Conservation (phyloP, 2,113 vertebrate species). For the Manacus vitellinus region DNA sequence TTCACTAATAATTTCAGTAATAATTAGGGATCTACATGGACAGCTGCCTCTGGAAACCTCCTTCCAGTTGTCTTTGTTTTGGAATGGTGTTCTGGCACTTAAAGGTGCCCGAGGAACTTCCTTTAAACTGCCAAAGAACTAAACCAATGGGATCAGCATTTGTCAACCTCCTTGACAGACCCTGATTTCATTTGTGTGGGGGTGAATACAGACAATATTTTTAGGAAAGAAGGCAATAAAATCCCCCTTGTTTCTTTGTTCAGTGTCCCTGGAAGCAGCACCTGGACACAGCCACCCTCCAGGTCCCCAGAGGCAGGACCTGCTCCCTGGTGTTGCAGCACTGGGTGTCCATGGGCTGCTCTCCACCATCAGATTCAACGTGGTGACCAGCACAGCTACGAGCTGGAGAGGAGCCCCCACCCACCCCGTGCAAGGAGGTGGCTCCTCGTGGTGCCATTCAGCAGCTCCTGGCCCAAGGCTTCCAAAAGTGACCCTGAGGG, state of each 20-base stretch:
- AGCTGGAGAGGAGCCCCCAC: not conserved
- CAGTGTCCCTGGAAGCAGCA: not conserved
- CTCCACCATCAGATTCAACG: fast-evolving
- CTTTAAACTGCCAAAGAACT: not conserved
- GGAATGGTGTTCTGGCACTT: not conserved
- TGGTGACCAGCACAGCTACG: not conserved
- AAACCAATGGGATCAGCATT: not conserved
- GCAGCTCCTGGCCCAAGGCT: not conserved
- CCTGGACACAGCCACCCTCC: not conserved
- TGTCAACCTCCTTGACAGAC: not conserved
- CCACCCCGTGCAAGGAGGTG: not conserved
- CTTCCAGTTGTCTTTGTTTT: not conserved
- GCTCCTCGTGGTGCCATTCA: not conserved
- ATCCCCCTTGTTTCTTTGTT: not conserved
- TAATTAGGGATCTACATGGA: not conserved
- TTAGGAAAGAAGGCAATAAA: not conserved
- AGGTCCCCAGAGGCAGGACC: not conserved
- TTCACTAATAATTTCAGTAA: too few species aligned
- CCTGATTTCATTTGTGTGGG: too few species aligned
- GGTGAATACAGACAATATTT: not conserved
- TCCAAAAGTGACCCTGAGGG: not conserved
- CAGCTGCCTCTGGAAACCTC: not conserved
- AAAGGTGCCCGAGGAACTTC: not conserved
- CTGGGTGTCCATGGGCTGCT: not conserved
- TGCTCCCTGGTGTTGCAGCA: fast-evolving